Conservation (phyloP, 2,888 invertebrate species). For the Celastrina argiolus region DNA sequence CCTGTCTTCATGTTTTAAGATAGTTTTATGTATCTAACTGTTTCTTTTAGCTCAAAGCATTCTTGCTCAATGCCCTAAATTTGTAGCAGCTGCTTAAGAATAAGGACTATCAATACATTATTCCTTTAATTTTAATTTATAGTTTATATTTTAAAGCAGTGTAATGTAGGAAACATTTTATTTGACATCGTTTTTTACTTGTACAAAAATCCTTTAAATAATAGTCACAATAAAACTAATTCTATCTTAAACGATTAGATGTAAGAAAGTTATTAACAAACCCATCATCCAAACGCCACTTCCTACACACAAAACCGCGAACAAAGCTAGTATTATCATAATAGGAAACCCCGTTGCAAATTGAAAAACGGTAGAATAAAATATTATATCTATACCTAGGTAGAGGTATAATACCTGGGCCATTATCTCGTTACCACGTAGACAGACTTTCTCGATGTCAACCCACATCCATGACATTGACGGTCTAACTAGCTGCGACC, state of each 20-base stretch:
- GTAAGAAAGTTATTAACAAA: not conserved
- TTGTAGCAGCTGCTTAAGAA: too few species aligned
- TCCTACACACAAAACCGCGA: conserved; percentile 4
- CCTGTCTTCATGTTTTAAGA: too few species aligned
- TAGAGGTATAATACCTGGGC: conserved; percentile 11
- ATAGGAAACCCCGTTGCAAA: conserved; percentile 4
- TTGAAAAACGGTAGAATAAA: conserved; percentile 5
- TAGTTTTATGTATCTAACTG: too few species aligned
- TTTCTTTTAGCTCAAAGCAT: too few species aligned
- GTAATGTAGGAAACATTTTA: too few species aligned
- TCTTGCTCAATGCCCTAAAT: too few species aligned
- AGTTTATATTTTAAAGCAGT: too few species aligned
- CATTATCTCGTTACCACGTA: conserved; percentile 50
- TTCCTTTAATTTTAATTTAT: too few species aligned
- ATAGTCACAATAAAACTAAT: too few species aligned
- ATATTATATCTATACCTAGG: not conserved
- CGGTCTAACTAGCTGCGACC: not conserved
- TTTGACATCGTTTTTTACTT: too few species aligned
- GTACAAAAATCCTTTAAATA: too few species aligned
- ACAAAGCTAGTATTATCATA: not conserved
- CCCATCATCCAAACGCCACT: not conserved
- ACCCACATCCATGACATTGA: conserved; percentile 43
- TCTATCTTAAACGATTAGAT: not conserved
- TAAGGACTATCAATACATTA: too few species aligned
- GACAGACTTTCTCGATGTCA: conserved; percentile 66